These are phyloP conservation scores for Pseudorhombus dupliciocellatus DNA, from an alignment of 2,113 vertebrate species.

Conservation along the genomic window DNA sequence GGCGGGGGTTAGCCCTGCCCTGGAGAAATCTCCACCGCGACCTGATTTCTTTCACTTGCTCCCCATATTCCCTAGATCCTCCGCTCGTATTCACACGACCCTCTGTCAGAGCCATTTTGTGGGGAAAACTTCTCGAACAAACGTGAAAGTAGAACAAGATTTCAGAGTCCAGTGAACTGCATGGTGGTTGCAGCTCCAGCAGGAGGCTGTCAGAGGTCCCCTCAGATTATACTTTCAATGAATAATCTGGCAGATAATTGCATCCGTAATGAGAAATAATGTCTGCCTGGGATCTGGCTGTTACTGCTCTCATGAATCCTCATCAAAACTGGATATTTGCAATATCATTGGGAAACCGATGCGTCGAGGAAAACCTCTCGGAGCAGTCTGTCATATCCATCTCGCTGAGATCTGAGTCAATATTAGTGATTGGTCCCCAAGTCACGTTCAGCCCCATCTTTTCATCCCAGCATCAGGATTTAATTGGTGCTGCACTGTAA, in stretches of 20 bases:
- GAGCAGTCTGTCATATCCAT: conserved; percentile 43
- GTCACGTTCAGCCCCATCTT: conserved; percentile 63
- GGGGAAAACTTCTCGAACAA: conserved; percentile 18
- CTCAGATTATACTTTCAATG: conserved; percentile 10
- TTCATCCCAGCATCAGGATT: conserved; percentile 73
- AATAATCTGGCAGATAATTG: conserved; percentile 59
- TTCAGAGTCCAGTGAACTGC: conserved; percentile 2
- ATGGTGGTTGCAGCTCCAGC: not conserved
- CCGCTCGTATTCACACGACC: conserved; percentile 57
- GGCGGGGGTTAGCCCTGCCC: conserved; percentile 66
- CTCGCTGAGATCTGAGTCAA: conserved; percentile 44
- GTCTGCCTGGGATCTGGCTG: conserved; percentile 14
- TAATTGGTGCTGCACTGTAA: conserved; percentile 72
- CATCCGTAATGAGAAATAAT: conserved; percentile 41
- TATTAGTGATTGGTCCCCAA: conserved; percentile 51
- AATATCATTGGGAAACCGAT: conserved; percentile 4
- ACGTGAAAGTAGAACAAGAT: conserved; percentile 24
- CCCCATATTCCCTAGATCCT: conserved; percentile 46
- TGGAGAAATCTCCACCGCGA: conserved; percentile 64
- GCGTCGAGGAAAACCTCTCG: conserved; percentile 10
- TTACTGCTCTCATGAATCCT: conserved; percentile 37
- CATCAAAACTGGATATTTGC: conserved; percentile 39
- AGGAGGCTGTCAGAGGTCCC: conserved; percentile 11
- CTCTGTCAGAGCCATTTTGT: conserved; percentile 36
- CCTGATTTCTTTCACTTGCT: conserved; percentile 60